Evolutionary conservation across 2,888 invertebrate species (phyloP).

Genomic region (Leucophora obtusa): DNA sequence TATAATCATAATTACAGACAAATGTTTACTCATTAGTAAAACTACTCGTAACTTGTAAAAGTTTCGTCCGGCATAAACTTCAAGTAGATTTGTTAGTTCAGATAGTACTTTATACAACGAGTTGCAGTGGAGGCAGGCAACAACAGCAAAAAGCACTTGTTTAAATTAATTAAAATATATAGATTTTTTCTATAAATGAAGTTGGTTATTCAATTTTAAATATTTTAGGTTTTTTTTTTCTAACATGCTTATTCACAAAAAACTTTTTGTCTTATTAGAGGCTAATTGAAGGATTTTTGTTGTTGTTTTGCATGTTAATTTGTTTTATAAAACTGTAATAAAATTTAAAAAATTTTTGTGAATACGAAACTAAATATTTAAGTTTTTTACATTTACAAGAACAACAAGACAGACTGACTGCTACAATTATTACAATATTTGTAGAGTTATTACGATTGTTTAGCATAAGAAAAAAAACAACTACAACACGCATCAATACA

Average conservation of each 20-base stretch:
- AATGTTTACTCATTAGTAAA: conserved; percentile 35
- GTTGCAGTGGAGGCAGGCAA: conserved; percentile 6
- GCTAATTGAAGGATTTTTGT: too few relatives aligned
- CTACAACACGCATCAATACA: conserved; percentile 38
- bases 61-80: conserved; percentile 14
- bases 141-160: conserved; percentile 10
- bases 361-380: conserved; percentile 13
- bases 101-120: not conserved
- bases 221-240: too few relatives aligned
- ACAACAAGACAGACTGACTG: conserved; percentile 21
- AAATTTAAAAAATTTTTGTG: too few relatives aligned
- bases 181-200: not conserved
- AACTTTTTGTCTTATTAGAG: too few relatives aligned
- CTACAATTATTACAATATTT: conserved; percentile 12
- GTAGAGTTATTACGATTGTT: conserved; percentile 1
- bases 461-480: not conserved
- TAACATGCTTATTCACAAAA: too few relatives aligned
- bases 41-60: conserved; percentile 37
- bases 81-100: not conserved
- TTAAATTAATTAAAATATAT: conserved; percentile 37
- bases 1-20: conserved; percentile 2
- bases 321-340: too few relatives aligned
- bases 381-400: not conserved
- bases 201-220: not conserved
- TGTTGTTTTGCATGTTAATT: too few relatives aligned